Conservation (phyloP, 2,888 invertebrate species). For the Amphipoea lucens region DNA sequence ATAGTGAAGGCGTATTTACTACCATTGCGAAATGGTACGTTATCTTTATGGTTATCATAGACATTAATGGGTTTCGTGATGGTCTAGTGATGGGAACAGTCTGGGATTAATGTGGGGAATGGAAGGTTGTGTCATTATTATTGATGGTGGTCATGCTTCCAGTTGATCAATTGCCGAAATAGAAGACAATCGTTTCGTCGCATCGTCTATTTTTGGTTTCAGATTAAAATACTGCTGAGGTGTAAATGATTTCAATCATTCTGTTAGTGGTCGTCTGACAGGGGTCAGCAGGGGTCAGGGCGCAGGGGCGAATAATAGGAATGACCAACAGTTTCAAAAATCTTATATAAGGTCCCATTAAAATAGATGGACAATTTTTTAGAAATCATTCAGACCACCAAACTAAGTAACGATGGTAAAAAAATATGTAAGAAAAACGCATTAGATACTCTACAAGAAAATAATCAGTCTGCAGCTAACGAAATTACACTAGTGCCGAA, state of each 20-base stretch:
- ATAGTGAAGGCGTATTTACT: constrained; percentile 46
- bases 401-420: no score
- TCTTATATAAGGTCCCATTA: no score
- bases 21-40: constrained; percentile 47
- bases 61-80: constrained; percentile 35
- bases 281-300: no score
- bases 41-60: constrained; percentile 48
- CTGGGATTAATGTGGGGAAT: neutral
- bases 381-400: no score
- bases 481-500: no score
- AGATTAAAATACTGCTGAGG: neutral
- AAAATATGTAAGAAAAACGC: no score
- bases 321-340: neutral
- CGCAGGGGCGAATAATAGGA: neutral
- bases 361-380: no score
- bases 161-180: neutral
- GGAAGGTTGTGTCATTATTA: neutral
- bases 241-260: neutral
- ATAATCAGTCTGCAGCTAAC: no score
- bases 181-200: neutral
- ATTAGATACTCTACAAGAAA: no score
- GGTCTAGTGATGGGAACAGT: constrained; percentile 34
- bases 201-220: neutral
- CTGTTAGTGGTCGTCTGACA: neutral
- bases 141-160: neutral